Evolutionary conservation across 2,113 vertebrate genomes (phyloP).

Genomic region (Micromys minutus): DNA sequence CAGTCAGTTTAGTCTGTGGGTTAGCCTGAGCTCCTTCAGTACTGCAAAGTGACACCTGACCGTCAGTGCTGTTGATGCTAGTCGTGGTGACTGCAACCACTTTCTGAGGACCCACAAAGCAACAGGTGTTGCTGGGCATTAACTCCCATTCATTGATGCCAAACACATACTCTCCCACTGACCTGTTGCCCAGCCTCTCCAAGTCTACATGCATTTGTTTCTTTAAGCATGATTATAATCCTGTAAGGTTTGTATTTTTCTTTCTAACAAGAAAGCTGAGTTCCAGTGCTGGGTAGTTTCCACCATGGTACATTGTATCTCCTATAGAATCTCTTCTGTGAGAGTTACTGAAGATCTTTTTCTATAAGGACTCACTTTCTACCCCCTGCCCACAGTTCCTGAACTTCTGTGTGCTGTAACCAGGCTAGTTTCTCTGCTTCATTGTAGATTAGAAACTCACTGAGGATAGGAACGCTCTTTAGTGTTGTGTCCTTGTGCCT

Average conservation of each 20-base stretch:
- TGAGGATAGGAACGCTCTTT: neutral
- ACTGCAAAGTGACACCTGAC: neutral
- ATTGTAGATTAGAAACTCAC: neutral
- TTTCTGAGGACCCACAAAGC: neutral
- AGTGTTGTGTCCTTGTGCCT: neutral
- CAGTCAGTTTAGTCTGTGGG: neutral
- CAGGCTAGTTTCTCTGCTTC: neutral
- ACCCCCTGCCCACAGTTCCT: neutral
- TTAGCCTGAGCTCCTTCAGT: neutral
- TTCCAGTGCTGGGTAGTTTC: constrained; percentile 7
- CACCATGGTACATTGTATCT: neutral
- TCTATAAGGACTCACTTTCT: constrained; percentile 15
- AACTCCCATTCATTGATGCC: neutral
- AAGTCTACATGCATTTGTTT: neutral
- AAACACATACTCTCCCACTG: neutral
- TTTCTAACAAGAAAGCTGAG: constrained; percentile 13
- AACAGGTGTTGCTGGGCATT: no score
- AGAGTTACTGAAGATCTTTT: constrained; percentile 37
- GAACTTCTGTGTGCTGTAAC: neutral
- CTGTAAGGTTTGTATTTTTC: neutral
- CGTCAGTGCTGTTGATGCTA: neutral
- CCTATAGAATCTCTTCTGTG: neutral
- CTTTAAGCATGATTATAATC: neutral
- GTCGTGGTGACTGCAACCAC: neutral
- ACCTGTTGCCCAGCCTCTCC: no score